phyloP scores from a whole-genome alignment of 2,888 invertebrate species.

The Sinotaia quadrata region DNA sequence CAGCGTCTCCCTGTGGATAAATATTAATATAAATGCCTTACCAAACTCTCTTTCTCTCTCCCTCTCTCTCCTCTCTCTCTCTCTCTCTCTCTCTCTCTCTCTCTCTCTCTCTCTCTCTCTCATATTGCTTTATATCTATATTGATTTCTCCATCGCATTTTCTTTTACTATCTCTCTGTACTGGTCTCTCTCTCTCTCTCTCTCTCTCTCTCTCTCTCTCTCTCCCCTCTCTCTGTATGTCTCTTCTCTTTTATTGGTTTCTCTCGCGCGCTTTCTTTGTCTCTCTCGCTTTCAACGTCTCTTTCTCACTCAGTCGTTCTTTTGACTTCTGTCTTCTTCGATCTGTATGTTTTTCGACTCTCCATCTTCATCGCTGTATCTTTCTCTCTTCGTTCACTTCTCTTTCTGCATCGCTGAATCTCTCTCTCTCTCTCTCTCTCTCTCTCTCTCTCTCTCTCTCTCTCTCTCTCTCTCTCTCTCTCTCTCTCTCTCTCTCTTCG shows the following conservation, averaged over 20 bases:
- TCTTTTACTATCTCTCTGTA: background rate
- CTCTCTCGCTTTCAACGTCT: background rate
- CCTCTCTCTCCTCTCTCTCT: background rate
- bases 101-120: background rate
- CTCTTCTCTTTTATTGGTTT: background rate
- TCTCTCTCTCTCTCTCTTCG: slow-evolving; percentile 7
- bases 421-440: background rate
- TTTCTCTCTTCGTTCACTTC: background rate
- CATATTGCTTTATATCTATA: background rate
- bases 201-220: background rate
- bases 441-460: background rate
- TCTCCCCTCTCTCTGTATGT: background rate
- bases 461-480: slow-evolving; percentile 1
- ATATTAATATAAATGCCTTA: background rate
- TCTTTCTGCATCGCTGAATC: background rate
- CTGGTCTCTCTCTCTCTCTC: background rate
- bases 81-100: background rate
- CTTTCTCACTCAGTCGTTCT: background rate
- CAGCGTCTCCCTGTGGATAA: background rate
- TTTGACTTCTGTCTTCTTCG: background rate
- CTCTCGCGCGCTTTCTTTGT: background rate
- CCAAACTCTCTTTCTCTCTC: background rate
- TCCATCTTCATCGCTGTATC: background rate
- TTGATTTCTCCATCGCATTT: background rate
- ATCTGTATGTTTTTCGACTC: background rate